Conservation (phyloP, 1,140 invertebrate species). For the Polypedilum pembai region DNA sequence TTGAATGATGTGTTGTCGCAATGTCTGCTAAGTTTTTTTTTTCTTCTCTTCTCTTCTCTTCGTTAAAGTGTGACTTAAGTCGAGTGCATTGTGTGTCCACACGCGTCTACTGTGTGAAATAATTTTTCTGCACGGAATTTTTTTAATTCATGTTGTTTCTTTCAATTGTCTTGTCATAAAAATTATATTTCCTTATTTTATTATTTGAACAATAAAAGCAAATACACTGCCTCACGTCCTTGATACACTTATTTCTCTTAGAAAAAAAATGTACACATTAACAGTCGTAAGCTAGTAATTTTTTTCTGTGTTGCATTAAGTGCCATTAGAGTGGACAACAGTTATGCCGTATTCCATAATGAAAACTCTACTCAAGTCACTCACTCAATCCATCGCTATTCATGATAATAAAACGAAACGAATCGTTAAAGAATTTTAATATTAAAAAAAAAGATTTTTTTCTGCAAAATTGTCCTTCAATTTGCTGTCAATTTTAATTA, state of each 20-base stretch:
- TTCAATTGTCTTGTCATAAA: slow-evolving; percentile 13
- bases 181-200: slow-evolving; percentile 10
- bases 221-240: background rate
- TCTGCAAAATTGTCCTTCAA: background rate
- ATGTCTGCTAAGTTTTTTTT: background rate
- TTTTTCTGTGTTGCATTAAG: no score
- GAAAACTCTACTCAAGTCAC: no score
- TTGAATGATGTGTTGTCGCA: background rate
- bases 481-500: background rate
- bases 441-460: background rate
- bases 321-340: no score
- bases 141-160: background rate
- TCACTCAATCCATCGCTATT: background rate
- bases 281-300: no score
- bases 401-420: slow-evolving; percentile 3
- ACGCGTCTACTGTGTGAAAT: background rate
- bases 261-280: no score
- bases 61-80: background rate
- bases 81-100: background rate
- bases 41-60: background rate
- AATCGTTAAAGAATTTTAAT: background rate
- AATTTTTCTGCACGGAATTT: slow-evolving; percentile 15
- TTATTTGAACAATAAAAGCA: background rate
- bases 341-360: no score
- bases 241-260: background rate